A percentile compares a stretch with the other conserved stretches of the same genome.
Evolutionary conservation across 2,888 invertebrate genomes (phyloP).

Genomic region (Boloria selene): DNA sequence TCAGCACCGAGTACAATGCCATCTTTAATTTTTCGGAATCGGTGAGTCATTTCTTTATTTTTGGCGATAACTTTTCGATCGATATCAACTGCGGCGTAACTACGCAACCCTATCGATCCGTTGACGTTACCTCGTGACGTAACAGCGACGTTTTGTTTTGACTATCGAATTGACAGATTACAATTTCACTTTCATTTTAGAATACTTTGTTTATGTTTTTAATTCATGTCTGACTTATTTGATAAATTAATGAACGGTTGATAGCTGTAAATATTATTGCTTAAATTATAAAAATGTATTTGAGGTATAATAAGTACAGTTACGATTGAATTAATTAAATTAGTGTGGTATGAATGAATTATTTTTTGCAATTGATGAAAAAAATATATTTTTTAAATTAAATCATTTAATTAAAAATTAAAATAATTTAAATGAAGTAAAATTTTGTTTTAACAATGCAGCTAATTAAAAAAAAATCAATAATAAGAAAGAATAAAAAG

Average conservation of each 20-base stretch:
- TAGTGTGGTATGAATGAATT: too few relatives aligned
- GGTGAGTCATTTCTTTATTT: conserved; percentile 76
- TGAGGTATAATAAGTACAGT: not conserved
- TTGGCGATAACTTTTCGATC: conserved; percentile 42
- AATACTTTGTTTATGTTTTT: conserved; percentile 17
- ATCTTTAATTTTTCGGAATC: conserved; percentile 84
- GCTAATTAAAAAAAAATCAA: not conserved
- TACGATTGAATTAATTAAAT: not conserved
- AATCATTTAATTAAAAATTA: too few relatives aligned
- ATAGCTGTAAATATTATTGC: conserved; percentile 41
- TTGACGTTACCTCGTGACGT: conserved; percentile 43
- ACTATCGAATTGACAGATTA: conserved; percentile 34
- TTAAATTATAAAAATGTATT: not conserved
- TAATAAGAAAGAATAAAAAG: not conserved
- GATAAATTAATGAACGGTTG: conserved; percentile 43
- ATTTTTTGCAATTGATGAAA: too few relatives aligned
- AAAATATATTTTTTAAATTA: too few relatives aligned
- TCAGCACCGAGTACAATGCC: conserved; percentile 80
- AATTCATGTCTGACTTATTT: conserved; percentile 1
- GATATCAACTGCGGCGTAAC: conserved; percentile 48
- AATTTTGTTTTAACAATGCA: too few relatives aligned
- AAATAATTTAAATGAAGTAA: too few relatives aligned
- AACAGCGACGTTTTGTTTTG: conserved; percentile 38
- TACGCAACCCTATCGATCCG: conserved; percentile 57
- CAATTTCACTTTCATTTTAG: conserved; percentile 36